These are phyloP conservation scores for Itoplectis maculator DNA, from an alignment of 2,888 invertebrate genomes.

Conservation along the genomic window DNA sequence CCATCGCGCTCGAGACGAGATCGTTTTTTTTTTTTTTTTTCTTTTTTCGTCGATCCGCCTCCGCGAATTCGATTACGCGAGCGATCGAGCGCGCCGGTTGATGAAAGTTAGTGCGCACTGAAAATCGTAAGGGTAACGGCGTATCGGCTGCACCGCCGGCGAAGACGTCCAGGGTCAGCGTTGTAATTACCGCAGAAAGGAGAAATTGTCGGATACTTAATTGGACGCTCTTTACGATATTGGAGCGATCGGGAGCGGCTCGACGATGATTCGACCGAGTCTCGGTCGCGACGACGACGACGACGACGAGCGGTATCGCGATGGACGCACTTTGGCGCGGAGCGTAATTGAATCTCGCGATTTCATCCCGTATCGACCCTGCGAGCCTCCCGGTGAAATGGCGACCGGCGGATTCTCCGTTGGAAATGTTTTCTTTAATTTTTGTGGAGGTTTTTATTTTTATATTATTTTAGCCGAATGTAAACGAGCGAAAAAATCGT, in stretches of 20 bases:
- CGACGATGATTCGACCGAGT: slow-evolving; percentile 53
- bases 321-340: slow-evolving; percentile 28
- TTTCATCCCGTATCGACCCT: slow-evolving; percentile 53
- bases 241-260: slow-evolving; percentile 13
- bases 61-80: slow-evolving; percentile 5
- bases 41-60: background rate
- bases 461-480: slow-evolving; percentile 13
- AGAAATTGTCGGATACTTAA: slow-evolving; percentile 48
- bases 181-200: slow-evolving; percentile 50
- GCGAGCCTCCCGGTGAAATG: slow-evolving; percentile 36
- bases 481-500: slow-evolving; percentile 39
- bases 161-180: slow-evolving; percentile 34
- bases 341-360: slow-evolving; percentile 61
- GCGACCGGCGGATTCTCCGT: slow-evolving; percentile 39
- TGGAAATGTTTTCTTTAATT: slow-evolving; percentile 34
- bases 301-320: slow-evolving; percentile 25
- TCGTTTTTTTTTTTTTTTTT: background rate
- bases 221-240: slow-evolving; percentile 60
- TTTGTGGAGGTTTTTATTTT: slow-evolving; percentile 18
- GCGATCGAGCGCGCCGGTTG: slow-evolving; percentile 3
- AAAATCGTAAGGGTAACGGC: background rate
- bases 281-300: slow-evolving; percentile 38
- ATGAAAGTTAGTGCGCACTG: slow-evolving; percentile 36
- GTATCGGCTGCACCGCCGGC: slow-evolving; percentile 23
- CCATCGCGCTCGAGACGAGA: background rate